These are phyloP conservation scores for Lymantria dispar DNA, from an alignment of 2,888 invertebrate species.

Conservation along the genomic window DNA sequence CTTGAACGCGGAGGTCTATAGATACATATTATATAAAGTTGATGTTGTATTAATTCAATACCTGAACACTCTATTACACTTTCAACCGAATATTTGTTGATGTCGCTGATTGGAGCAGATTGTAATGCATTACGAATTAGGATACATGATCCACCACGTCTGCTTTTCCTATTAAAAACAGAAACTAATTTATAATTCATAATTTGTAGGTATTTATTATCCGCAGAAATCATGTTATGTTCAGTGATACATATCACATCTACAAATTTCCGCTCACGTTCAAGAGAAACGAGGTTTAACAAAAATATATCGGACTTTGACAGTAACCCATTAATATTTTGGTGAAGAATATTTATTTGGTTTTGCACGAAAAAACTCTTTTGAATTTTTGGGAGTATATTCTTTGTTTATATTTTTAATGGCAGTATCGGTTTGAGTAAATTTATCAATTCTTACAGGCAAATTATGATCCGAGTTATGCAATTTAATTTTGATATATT, in stretches of 20 bases:
- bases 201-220: neutral
- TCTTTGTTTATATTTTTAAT: neutral
- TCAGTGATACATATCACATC: constrained; percentile 1
- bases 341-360: constrained; percentile 2
- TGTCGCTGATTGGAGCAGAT: neutral
- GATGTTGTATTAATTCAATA: constrained; percentile 4
- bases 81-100: constrained; percentile 3
- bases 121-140: neutral
- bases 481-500: neutral
- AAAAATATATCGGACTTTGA: constrained; percentile 2
- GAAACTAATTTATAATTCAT: neutral
- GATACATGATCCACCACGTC: neutral
- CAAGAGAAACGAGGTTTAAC: neutral
- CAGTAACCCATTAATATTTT: constrained; percentile 8
- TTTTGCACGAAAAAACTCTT: neutral
- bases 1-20: constrained; percentile 3
- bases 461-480: neutral
- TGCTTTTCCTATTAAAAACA: neutral
- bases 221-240: neutral
- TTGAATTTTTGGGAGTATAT: neutral
- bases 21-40: constrained; percentile 4
- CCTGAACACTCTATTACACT: constrained; percentile 8
- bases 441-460: neutral
- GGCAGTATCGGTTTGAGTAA: neutral
- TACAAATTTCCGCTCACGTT: neutral